Evolutionary conservation across 2,113 vertebrate genomes (phyloP).

Genomic region (Tragelaphus imberbis): DNA sequence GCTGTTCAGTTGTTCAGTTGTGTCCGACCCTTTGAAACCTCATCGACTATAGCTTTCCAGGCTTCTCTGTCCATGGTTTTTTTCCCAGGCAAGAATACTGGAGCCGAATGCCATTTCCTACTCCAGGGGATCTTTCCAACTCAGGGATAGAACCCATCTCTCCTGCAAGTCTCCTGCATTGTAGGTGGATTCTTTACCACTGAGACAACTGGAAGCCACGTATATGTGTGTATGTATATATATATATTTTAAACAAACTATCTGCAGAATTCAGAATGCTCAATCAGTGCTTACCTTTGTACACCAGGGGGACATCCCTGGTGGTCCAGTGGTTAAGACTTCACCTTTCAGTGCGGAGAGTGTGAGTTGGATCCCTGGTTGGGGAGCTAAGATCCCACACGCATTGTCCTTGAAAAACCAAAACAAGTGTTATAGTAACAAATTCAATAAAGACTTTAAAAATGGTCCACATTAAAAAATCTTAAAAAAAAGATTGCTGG

Average conservation of each 20-base stretch:
- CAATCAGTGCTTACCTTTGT: not conserved
- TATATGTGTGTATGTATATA: not conserved
- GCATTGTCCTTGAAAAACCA: not conserved
- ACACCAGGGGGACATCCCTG: not conserved
- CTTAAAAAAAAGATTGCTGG: not conserved
- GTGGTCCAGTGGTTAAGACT: not conserved
- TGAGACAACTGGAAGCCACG: not conserved
- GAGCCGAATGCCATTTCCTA: not conserved
- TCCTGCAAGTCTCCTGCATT: not conserved
- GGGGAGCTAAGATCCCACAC: too few relatives aligned
- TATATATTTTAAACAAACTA: not conserved
- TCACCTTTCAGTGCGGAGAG: not conserved
- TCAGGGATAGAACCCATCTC: not conserved
- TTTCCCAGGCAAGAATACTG: not conserved
- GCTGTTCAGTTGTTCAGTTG: not conserved
- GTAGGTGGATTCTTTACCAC: not conserved
- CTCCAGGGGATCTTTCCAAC: not conserved
- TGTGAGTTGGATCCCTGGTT: not conserved
- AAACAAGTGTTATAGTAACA: not conserved
- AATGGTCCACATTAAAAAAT: not conserved
- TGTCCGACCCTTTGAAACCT: not conserved
- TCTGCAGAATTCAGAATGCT: not conserved
- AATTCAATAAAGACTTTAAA: not conserved
- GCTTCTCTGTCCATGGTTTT: not conserved
- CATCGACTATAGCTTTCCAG: not conserved